Conservation (phyloP, 2,797 vertebrate species). For the Acrocephalus scirpaceus region DNA sequence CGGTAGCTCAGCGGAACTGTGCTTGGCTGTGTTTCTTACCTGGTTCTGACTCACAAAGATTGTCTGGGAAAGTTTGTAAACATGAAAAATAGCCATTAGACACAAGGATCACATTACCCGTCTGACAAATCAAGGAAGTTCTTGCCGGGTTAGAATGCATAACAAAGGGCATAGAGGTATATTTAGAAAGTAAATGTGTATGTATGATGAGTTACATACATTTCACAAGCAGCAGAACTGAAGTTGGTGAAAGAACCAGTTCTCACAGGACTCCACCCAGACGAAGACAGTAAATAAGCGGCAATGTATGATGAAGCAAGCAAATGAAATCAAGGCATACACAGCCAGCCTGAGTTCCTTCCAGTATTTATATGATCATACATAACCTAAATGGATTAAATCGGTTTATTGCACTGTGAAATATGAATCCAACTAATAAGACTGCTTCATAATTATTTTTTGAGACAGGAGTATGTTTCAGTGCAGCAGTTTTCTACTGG, state of each 20-base stretch:
- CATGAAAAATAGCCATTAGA: background rate
- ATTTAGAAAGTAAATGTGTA: conserved; percentile 44
- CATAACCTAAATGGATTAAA: background rate
- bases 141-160: conserved; percentile 1
- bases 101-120: background rate
- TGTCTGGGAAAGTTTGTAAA: conserved; percentile 39
- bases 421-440: background rate
- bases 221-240: conserved; percentile 13
- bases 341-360: background rate
- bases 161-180: conserved; percentile 21
- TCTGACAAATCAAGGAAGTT: conserved; percentile 33
- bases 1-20: background rate
- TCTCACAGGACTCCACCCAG: conserved; percentile 24
- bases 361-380: background rate
- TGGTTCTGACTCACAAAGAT: conserved; percentile 23
- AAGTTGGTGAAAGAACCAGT: conserved; percentile 38
- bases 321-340: background rate
- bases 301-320: background rate
- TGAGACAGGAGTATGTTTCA: background rate
- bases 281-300: background rate
- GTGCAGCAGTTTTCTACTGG: background rate
- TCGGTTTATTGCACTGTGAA: background rate
- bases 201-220: background rate
- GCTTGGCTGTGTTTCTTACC: background rate
- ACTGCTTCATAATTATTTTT: background rate